Conservation (phyloP, 2,113 vertebrate species). For the Caretta caretta region DNA sequence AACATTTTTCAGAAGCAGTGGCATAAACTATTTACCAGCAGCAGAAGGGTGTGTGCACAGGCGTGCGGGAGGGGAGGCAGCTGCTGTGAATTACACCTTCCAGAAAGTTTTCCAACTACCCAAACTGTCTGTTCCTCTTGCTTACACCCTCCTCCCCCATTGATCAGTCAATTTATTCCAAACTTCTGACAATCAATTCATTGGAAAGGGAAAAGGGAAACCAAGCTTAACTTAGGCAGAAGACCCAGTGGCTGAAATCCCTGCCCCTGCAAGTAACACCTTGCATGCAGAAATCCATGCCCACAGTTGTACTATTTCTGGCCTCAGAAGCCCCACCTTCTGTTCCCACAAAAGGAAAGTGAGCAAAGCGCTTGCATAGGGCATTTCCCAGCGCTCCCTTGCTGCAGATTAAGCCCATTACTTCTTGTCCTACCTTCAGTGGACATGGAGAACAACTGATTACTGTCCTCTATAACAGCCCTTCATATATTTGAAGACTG, state of each 20-base stretch:
- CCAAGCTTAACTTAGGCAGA: background rate
- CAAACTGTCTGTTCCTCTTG: no score
- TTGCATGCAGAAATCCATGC: background rate
- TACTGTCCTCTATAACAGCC: background rate
- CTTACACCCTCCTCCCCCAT: no score
- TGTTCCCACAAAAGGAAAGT: background rate
- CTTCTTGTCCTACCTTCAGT: background rate
- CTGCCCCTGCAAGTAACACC: background rate
- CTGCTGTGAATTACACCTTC: no score
- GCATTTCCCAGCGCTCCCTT: background rate
- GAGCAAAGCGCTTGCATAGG: no score
- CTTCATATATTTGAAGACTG: background rate
- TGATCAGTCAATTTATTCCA: no score
- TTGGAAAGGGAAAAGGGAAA: no score
- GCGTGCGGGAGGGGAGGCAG: no score
- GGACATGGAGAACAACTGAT: background rate
- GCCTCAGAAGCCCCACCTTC: background rate
- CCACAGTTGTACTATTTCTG: background rate
- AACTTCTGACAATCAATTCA: no score
- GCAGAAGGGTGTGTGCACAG: background rate
- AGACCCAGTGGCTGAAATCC: background rate
- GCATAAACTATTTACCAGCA: background rate
- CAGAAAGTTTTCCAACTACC: no score
- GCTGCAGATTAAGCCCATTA: background rate
- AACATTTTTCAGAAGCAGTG: background rate